Base-by-base conservation (phyloP, 2,888 invertebrate species). In the Adelphocoris suturalis region DNA sequence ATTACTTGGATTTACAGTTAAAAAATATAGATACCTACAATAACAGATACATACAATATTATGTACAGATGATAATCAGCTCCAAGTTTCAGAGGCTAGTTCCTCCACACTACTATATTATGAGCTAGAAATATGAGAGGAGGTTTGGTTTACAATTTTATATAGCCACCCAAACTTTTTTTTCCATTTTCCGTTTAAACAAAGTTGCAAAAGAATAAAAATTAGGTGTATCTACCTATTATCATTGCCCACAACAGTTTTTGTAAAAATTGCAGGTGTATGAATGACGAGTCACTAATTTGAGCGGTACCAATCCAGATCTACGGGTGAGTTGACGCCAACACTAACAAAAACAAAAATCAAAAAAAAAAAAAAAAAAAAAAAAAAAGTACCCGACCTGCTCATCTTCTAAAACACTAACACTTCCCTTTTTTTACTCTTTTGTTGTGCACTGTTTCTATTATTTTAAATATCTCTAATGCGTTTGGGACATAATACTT, bases 281-380 rank as follows among this genome's bases (percentile, higher is more conserved):
- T 88, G 88, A 88, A 88, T 78, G 80, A 78, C 78, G 85, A 57
- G 78, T 76, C 52, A 88, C 76, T 78, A 88, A 88, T 52, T 55
- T 88, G 88, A 88, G 88, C 78, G n/a, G 88, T 88, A 88, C 88
- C 88, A 28, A 88, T 88, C 88, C 88, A 88, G 88, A 88, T 88
- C 88, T 28, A 76, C 19, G 46, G 88, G 88, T 88, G 88, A 88
- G 88, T 88, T 78, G 86, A 86, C 86, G 16, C 23, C 68, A 23
- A 68, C 68, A 68, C 68, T 68, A 68, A 68, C 37, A 86, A 86
- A 23, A 37, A 37, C 2, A 4, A 37, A 37, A 7, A 37, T 37
- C n/a, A n/a, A n/a, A n/a, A 48, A 48, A 86, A 52, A 4, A 52
- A 52, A 14, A 82, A 52, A 52, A 48, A 61, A 52, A 57, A 23